phyloP scores from a whole-genome alignment of 2,888 invertebrate species.

The Apomyelois bistriatella region DNA sequence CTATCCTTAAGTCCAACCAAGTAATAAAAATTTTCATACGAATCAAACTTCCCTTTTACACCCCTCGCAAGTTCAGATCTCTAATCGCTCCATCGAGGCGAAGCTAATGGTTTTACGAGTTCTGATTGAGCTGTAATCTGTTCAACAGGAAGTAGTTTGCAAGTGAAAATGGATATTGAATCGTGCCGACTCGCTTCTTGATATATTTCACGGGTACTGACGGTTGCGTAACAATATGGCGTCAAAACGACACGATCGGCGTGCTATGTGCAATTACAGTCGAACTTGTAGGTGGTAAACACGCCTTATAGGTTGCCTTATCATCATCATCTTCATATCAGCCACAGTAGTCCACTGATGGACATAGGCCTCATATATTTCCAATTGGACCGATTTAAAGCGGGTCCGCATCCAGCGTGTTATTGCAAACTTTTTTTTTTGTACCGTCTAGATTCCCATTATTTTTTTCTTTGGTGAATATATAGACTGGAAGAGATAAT shows the following conservation, averaged over 20 bases:
- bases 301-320: no score
- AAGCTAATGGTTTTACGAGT: background rate
- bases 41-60: background rate
- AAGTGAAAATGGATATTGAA: background rate
- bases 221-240: background rate
- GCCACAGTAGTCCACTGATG: no score
- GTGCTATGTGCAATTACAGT: background rate
- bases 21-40: no score
- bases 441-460: no score
- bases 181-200: background rate
- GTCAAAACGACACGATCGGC: background rate
- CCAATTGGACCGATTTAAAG: no score
- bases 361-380: no score
- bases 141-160: background rate
- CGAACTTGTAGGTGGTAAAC: background rate
- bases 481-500: no score
- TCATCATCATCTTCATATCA: no score
- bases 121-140: background rate
- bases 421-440: no score
- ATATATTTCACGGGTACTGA: background rate
- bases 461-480: no score
- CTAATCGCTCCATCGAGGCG: conserved; percentile 4
- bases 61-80: background rate
- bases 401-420: no score
- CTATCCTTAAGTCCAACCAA: no score